Evolutionary conservation across 2,888 invertebrate species (phyloP).

Genomic region (Xanthorhoe spadicearia): DNA sequence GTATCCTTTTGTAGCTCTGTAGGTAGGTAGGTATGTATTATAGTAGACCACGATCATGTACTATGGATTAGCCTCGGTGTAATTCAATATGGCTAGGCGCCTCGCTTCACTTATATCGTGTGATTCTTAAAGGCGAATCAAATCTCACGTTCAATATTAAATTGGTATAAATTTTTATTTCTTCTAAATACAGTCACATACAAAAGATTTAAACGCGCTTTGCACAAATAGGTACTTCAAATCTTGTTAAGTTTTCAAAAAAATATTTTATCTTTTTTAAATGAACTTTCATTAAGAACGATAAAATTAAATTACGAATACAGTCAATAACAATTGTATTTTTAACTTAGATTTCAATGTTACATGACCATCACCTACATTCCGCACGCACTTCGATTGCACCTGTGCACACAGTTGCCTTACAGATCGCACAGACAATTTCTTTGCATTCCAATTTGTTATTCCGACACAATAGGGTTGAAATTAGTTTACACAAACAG

Average conservation of each 20-base stretch:
- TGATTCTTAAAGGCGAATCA: slow-evolving; percentile 62
- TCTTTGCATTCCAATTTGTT: slow-evolving; percentile 15
- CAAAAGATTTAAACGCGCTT: slow-evolving; percentile 21
- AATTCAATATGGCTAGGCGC: slow-evolving; percentile 77
- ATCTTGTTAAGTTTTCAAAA: background rate
- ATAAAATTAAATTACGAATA: no score
- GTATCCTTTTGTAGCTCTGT: slow-evolving; percentile 70
- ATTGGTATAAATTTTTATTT: background rate
- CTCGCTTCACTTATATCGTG: slow-evolving; percentile 69
- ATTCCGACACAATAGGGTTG: slow-evolving; percentile 16
- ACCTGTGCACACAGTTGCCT: slow-evolving; percentile 59
- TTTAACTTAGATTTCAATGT: slow-evolving; percentile 23
- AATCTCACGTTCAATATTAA: slow-evolving; percentile 21
- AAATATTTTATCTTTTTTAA: slow-evolving; percentile 9
- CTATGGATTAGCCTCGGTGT: slow-evolving; percentile 67
- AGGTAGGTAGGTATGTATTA: background rate
- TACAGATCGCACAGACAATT: slow-evolving; percentile 8
- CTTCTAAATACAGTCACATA: background rate
- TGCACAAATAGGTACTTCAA: slow-evolving; percentile 6
- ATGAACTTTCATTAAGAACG: no score
- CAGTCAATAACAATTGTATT: slow-evolving; percentile 26
- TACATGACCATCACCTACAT: slow-evolving; percentile 62
- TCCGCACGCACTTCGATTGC: slow-evolving; percentile 49
- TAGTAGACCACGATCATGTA: slow-evolving; percentile 55
- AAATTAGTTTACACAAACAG: slow-evolving; percentile 2